Evolutionary conservation across 37 sponge, comb jelly and placozoan genomes (phyloP), one percentile per base, ranked within the genome.

Genomic region (Axinella damicornis): DNA sequence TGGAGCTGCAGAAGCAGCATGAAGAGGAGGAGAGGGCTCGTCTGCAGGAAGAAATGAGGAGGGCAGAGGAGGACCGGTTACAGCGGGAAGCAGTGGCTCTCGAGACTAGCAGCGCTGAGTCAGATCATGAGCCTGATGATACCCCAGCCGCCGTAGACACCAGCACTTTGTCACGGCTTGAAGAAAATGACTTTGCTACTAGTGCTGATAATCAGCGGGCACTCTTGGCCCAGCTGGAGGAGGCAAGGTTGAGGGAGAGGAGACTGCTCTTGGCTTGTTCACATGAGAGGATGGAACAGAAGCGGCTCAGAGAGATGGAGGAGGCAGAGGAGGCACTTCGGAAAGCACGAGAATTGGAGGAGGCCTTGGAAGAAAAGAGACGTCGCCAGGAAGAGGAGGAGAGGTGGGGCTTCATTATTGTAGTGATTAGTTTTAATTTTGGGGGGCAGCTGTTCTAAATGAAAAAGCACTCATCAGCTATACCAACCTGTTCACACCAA

Each of bases 1-100:
- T 88, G 57, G 88, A 88, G 74, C 31, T 74, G 5, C 14, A 32
- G 58, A 88, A 81, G 82, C 18, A 46, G 33, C 36, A 33, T 35
- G 64, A 81, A 55, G 77, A 75, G 34, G 67, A 66, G 57, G 71
- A 66, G 57, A 27, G 68, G 55, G 18, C 57, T 33, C 40, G 72
- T 77, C 72, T 77, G 72, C 68, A 78, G 71, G 77, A 69, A 62
- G 38, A 78, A 39, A 36, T 46, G 46, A 46, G 46, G 46, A 46
- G 76, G 40, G 85, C 35, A 30, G 65, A 63, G 52, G 83, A 46
- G 54, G n/a, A 41, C 2, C 24, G 36, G 22, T 53, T n/a, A 73
- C 30, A 73, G 21, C 2, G 53, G 6, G 73, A 73, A 32, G 37
- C 20, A 9, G 34, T 27, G 37, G 62, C 25, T 22, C 13, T 22